Evolutionary conservation across 2,113 vertebrate genomes (phyloP).

Genomic region (Zapus hudsonius): DNA sequence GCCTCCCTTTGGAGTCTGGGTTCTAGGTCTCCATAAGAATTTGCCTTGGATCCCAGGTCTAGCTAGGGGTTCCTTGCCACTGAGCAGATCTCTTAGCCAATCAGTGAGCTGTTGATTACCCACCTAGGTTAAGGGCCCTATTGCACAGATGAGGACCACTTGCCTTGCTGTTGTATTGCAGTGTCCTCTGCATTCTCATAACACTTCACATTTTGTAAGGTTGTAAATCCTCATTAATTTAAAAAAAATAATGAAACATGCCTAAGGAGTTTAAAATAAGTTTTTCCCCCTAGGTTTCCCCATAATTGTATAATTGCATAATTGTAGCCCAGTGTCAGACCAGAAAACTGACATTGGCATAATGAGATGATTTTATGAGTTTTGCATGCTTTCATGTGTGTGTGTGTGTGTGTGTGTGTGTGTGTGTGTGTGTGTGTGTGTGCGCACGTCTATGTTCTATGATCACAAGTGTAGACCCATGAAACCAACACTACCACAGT

Average conservation of each 20-base stretch:
- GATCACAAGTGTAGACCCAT: neutral
- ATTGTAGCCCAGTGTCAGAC: neutral
- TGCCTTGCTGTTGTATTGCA: no score
- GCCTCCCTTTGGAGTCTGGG: no score
- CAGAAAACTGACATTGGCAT: neutral
- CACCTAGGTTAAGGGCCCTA: no score
- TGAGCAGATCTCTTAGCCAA: no score
- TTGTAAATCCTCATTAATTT: neutral
- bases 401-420: neutral
- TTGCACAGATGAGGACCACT: no score
- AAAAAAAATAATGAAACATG: neutral
- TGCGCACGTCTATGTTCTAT: neutral
- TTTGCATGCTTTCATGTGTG: neutral
- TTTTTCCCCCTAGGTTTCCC: neutral
- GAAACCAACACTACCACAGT: neutral
- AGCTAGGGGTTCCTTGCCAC: no score
- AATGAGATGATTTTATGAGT: neutral
- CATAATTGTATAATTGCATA: no score
- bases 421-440: neutral
- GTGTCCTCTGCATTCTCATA: no score
- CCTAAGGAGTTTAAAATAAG: neutral
- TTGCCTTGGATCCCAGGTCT: no score
- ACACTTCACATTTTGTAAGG: neutral
- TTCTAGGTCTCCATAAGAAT: no score
- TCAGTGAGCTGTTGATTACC: no score